Percentiles rank a stretch among this genome's conserved stretches.
These are phyloP conservation scores for Gallinago stenura DNA, from an alignment of 2,797 vertebrate species.

Conservation along the genomic window DNA sequence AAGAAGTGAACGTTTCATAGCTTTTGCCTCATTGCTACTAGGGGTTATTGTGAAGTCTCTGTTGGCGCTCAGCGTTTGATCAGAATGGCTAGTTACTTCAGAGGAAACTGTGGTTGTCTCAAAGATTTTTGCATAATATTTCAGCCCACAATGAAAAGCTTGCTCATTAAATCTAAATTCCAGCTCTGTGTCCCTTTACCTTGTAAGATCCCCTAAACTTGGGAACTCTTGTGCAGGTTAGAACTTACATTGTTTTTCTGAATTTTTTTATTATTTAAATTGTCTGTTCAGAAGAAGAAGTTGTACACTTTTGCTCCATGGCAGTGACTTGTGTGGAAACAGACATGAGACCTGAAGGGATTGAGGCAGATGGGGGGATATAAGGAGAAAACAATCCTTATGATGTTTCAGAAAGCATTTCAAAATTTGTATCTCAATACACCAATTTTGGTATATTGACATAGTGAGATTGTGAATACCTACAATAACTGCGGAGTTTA, in stretches of 20 bases:
- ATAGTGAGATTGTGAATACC: neutral
- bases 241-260: neutral
- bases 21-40: neutral
- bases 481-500: neutral
- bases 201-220: neutral
- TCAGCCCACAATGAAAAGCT: neutral
- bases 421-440: neutral
- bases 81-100: neutral
- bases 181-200: neutral
- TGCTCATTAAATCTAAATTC: neutral
- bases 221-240: neutral
- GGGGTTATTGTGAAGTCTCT: neutral
- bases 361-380: neutral
- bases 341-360: accelerated
- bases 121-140: neutral
- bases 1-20: neutral
- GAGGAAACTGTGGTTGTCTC: neutral
- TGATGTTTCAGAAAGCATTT: neutral
- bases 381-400: neutral
- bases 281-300: neutral
- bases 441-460: neutral
- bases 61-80: neutral
- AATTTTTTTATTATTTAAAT: neutral
- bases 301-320: neutral
- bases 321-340: neutral